A percentile compares a stretch with the other conserved stretches of the same genome.
Conservation (phyloP, 1,140 invertebrate species). For the Drosophila rhopaloa region DNA sequence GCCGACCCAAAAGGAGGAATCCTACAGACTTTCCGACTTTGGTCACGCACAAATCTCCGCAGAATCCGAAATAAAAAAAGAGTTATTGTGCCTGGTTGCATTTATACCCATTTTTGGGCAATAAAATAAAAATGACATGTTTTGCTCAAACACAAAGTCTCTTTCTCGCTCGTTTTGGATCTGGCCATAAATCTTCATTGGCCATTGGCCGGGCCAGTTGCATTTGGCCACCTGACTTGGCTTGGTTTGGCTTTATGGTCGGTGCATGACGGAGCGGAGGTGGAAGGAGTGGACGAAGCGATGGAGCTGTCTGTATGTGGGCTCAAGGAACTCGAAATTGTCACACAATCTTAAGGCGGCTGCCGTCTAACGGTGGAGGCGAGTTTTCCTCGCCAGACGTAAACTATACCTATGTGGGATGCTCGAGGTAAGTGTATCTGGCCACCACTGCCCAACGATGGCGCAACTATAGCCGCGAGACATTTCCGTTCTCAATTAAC, state of each 20-base stretch:
- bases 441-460: slow-evolving; percentile 46
- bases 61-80: slow-evolving; percentile 56
- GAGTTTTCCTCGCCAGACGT: slow-evolving; percentile 13
- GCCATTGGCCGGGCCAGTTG: slow-evolving; percentile 29
- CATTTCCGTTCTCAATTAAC: slow-evolving; percentile 81
- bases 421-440: slow-evolving; percentile 17
- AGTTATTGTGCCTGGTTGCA: slow-evolving; percentile 47
- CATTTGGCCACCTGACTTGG: slow-evolving; percentile 56
- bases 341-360: slow-evolving; percentile 49
- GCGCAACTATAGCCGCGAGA: slow-evolving; percentile 54
- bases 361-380: slow-evolving; percentile 59
- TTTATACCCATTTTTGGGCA: slow-evolving; percentile 78
- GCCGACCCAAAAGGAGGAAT: slow-evolving; percentile 8
- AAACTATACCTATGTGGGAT: slow-evolving; percentile 53
- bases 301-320: slow-evolving; percentile 60
- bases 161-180: slow-evolving; percentile 55
- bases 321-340: slow-evolving; percentile 81
- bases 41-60: slow-evolving; percentile 69
- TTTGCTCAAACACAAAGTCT: slow-evolving; percentile 68
- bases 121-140: slow-evolving; percentile 80
- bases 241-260: slow-evolving; percentile 49
- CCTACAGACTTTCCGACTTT: slow-evolving; percentile 36
- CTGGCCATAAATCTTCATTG: slow-evolving; percentile 72
- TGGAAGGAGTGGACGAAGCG: slow-evolving; percentile 13
- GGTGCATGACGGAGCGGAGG: slow-evolving; percentile 59